Conservation (phyloP, 2,797 vertebrate genomes). For the Simalia tracyae region DNA sequence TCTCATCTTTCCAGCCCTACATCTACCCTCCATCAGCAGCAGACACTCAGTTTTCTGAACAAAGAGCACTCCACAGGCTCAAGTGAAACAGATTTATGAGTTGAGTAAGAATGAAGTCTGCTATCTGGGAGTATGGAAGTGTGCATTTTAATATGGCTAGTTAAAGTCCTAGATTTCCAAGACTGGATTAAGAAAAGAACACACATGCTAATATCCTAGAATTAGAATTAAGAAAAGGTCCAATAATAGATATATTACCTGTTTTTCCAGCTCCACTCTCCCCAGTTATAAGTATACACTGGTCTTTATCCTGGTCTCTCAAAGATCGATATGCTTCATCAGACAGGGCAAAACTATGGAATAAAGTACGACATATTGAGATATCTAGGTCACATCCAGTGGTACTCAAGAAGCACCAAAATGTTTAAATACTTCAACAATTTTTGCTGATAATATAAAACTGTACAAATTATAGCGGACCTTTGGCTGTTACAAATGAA, state of each 20-base stretch:
- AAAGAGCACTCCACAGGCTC: neutral
- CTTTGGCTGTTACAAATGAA: neutral
- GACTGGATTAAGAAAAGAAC: neutral
- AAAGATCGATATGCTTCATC: constrained; percentile 97
- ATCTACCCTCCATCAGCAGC: neutral
- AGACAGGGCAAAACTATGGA: constrained; percentile 90
- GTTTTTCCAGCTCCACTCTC: constrained; percentile 99
- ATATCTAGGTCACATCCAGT: neutral
- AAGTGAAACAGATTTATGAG: neutral
- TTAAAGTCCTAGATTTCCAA: neutral
- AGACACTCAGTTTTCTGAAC: neutral
- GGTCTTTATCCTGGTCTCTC: constrained; percentile 98
- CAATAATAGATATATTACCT: constrained; percentile 72
- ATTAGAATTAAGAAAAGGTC: neutral
- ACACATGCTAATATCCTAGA: neutral
- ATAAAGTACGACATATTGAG: neutral
- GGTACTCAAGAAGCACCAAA: neutral
- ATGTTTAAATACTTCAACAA: neutral
- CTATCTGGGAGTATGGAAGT: neutral
- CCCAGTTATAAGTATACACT: constrained; percentile 98
- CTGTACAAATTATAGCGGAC: neutral
- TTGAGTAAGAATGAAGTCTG: neutral
- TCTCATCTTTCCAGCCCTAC: neutral
- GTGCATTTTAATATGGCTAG: neutral
- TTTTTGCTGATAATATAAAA: neutral